Conservation (phyloP, 2,888 invertebrate genomes). For the Ornithoptera priamus region DNA sequence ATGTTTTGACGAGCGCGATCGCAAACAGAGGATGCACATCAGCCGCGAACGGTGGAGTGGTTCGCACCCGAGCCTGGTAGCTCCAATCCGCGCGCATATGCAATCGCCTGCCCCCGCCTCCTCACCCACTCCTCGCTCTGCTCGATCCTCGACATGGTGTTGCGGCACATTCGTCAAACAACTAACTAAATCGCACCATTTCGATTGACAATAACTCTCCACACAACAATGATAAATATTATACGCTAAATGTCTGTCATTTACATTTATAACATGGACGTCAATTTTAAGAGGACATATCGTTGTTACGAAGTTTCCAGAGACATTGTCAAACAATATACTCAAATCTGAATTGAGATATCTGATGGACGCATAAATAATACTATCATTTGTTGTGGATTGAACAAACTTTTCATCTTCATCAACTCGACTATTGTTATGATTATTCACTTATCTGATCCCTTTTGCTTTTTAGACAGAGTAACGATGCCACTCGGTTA, state of each 20-base stretch:
- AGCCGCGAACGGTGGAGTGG: constrained; percentile 64
- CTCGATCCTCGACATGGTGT: constrained; percentile 86
- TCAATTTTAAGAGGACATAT: neutral
- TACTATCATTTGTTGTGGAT: constrained; percentile 29
- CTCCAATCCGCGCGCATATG: constrained; percentile 39
- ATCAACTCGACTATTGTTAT: constrained; percentile 13
- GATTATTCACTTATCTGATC: constrained; percentile 26
- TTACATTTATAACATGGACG: neutral
- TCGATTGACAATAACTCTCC: constrained; percentile 79
- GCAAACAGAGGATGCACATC: constrained; percentile 44
- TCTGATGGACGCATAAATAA: constrained; percentile 19
- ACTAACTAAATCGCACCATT: constrained; percentile 87
- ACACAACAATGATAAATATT: constrained; percentile 20
- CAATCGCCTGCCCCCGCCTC: constrained; percentile 34
- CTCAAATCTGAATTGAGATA: neutral
- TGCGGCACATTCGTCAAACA: constrained; percentile 90
- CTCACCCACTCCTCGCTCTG: constrained; percentile 57
- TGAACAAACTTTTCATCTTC: constrained; percentile 13
- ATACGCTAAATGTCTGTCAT: neutral
- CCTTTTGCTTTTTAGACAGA: constrained; percentile 16
- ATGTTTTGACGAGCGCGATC: constrained; percentile 53
- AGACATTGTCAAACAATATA: neutral
- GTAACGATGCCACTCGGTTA: constrained; percentile 33
- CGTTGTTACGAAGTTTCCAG: neutral
- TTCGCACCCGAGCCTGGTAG: constrained; percentile 62